Conservation (phyloP, 1,140 invertebrate species). For the Drosophila nigrodunni region DNA sequence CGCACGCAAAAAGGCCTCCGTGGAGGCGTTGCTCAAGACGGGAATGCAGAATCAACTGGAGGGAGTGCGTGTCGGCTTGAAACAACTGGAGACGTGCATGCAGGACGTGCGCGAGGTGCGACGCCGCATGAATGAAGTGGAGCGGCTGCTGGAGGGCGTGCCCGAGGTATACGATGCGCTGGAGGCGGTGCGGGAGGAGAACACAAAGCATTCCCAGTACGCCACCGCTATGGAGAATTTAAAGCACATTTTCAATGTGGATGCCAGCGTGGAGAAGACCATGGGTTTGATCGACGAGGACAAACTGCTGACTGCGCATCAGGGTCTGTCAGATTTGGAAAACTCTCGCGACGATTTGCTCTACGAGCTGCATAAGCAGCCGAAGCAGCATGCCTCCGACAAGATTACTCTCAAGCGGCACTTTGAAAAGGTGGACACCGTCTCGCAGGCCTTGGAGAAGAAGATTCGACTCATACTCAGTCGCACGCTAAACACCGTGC, state of each 20-base stretch:
- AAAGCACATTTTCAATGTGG: constrained; percentile 99
- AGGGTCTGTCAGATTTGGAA: constrained; percentile 97
- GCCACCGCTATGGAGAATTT: constrained; percentile 99
- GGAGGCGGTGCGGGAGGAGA: constrained; percentile 95
- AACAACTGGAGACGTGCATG: constrained; percentile 93
- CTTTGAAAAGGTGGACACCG: constrained; percentile 96
- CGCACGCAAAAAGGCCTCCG: constrained; percentile 94
- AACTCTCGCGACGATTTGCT: constrained; percentile 97
- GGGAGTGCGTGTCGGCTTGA: constrained; percentile 96
- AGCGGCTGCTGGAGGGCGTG: constrained; percentile 87
- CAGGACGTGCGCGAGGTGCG: constrained; percentile 93
- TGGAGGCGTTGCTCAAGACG: constrained; percentile 99
- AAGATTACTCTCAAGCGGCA: constrained; percentile 96
- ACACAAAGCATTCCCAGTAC: constrained; percentile 96
- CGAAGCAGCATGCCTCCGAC: constrained; percentile 94
- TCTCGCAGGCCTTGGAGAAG: constrained; percentile 96
- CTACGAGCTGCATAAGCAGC: constrained; percentile 97
- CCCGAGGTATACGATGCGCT: constrained; percentile 91
- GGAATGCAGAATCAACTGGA: constrained; percentile 99
- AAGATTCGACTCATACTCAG: constrained; percentile 95
- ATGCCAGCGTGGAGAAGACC: constrained; percentile 97
- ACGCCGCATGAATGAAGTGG: constrained; percentile 89
- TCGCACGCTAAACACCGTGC: constrained; percentile 95
- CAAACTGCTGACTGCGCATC: constrained; percentile 97
- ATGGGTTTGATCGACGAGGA: constrained; percentile 97